Evolutionary conservation across 2,888 invertebrate genomes (phyloP), one percentile per base, ranked within the genome.

Genomic region (Microplitis deprimator): DNA sequence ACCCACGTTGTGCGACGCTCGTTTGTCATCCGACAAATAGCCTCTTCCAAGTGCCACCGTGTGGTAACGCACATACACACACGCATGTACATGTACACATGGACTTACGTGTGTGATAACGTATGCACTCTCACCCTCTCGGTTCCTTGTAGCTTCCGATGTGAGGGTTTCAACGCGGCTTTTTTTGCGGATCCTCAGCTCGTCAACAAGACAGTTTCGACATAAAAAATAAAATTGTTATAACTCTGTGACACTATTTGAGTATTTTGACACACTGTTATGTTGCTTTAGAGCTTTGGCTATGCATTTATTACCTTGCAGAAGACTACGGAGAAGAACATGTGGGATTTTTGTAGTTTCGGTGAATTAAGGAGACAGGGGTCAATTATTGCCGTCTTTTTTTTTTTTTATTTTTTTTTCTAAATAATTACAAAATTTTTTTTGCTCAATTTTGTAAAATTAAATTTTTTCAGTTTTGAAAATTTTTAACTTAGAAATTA

Each of bases 1-100:
- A 89, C 89, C 89, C 89, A 89, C 88, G 89, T 86, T 85, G 89
- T 87, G 85, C 84, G 88, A 83, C 88, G 89, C 88, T 89, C 89
- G 87, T 89, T 89, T 89, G 87, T 89, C 89, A 89, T 89, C 88
- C 87, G 88, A 89, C 89, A 89, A 89, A 89, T 89, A 88, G 89
- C 86, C 81, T 79, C 81, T 81, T 78, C 76, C 79, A 79, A 81
- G 78, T 78, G 77, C 76, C 78, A 76, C 70, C 80, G 74, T 75
- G 76, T 59, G 67, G 67, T 64, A 75, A 64, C 77, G 59, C 10
- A 80, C 74, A 75, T 76, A 70, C 74, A 78, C 76, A 78, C 75
- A 65, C 76, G 77, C 68, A 79, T 76, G 78, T 73, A 77, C 38
- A 65, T 76, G 68, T 77, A 68, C 67, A 80, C 80, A 38, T 10